These are phyloP conservation scores for Ceryle rudis DNA, from an alignment of 2,797 vertebrate genomes.

Conservation along the genomic window DNA sequence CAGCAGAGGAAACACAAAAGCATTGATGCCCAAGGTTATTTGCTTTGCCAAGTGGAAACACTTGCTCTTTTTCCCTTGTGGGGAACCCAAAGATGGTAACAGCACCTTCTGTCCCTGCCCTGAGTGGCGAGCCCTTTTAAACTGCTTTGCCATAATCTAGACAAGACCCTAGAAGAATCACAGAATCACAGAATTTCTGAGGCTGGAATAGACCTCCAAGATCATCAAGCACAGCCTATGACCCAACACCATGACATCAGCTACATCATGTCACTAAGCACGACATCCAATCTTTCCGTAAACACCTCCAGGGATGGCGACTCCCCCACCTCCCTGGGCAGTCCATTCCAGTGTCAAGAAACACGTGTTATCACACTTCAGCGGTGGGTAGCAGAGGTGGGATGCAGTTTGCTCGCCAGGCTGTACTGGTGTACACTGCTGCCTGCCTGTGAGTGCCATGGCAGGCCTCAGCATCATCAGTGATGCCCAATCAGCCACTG, in stretches of 20 bases:
- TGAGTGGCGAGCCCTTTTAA: neutral
- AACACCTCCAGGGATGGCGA: no score
- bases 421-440: neutral
- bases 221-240: no score
- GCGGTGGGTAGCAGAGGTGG: neutral
- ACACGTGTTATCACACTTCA: accelerated
- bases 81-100: neutral
- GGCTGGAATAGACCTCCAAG: no score
- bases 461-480: neutral
- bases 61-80: neutral
- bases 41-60: neutral
- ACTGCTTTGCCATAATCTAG: neutral
- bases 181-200: no score
- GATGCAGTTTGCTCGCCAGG: neutral
- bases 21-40: neutral
- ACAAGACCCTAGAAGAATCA: neutral
- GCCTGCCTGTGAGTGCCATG: neutral
- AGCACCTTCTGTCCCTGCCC: neutral
- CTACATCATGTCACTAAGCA: no score
- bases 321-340: no score
- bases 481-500: neutral
- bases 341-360: neutral
- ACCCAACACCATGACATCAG: no score
- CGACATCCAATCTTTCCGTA: no score
- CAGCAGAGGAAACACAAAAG: neutral